phyloP scores from a whole-genome alignment of 2,888 invertebrate genomes.

The Neoitamus cyanurus region DNA sequence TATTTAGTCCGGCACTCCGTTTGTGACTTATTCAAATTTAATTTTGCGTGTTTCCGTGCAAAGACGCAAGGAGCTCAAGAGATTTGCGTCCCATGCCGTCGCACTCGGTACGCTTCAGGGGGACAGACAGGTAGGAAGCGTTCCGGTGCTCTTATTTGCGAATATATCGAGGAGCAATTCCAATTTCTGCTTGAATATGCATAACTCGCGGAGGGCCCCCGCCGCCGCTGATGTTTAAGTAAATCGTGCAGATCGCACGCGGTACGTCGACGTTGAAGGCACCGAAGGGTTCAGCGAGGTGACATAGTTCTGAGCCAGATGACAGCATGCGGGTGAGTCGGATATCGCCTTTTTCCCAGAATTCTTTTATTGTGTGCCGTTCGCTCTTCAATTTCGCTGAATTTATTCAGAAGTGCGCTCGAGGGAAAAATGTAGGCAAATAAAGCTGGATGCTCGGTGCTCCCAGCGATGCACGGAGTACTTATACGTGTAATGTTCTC shows the following conservation, averaged over 20 bases:
- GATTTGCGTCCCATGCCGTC: not conserved
- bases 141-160: not conserved
- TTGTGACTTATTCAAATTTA: constrained; percentile 5
- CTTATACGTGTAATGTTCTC: constrained; percentile 31
- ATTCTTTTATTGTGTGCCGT: constrained; percentile 11
- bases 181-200: constrained; percentile 40
- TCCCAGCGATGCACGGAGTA: constrained; percentile 28
- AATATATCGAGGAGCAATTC: constrained; percentile 26
- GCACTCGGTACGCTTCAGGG: not conserved
- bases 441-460: constrained; percentile 16
- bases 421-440: constrained; percentile 44
- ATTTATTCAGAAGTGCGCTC: constrained; percentile 42
- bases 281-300: constrained; percentile 14
- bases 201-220: not conserved
- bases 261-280: not conserved
- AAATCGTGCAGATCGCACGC: constrained; percentile 10
- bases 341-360: constrained; percentile 13
- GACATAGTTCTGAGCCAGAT: constrained; percentile 22
- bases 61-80: not conserved
- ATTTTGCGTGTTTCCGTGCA: not conserved
- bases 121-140: not conserved
- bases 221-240: constrained; percentile 8
- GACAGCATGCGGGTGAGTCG: constrained; percentile 26
- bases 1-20: not conserved
- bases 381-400: constrained; percentile 33